A percentile compares a stretch with the other conserved stretches of the same genome.
Conservation (phyloP, 2,797 vertebrate species). For the Microchirus variegatus region DNA sequence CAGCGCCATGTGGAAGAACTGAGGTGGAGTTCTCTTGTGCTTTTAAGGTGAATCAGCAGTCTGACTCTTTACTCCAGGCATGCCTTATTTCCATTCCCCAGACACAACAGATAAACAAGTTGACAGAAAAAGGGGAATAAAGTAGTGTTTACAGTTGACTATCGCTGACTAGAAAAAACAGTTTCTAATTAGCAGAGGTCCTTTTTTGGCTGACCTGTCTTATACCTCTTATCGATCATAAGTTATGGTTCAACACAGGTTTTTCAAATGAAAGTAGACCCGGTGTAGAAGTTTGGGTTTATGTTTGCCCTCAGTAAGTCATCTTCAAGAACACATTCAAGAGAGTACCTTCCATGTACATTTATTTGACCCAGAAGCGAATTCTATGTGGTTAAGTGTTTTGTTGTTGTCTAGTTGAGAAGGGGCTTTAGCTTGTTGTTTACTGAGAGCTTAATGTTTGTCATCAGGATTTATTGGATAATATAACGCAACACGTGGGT, state of each 20-base stretch:
- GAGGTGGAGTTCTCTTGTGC: conserved; percentile 57
- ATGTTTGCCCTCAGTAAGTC: too few relatives aligned
- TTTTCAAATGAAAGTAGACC: too few relatives aligned
- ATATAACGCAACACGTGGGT: background rate
- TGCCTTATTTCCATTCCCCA: conserved; percentile 27
- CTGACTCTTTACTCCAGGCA: conserved; percentile 22
- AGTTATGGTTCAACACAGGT: too few relatives aligned
- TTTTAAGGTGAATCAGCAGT: conserved; percentile 51
- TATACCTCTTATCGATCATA: background rate
- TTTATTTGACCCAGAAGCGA: too few relatives aligned
- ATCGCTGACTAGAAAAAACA: conserved; percentile 20
- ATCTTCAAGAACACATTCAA: too few relatives aligned
- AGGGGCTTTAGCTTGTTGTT: too few relatives aligned
- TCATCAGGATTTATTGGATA: too few relatives aligned
- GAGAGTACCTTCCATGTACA: too few relatives aligned
- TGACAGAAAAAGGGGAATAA: conserved; percentile 23
- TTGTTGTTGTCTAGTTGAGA: too few relatives aligned
- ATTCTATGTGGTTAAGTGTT: too few relatives aligned
- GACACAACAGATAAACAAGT: conserved; percentile 18
- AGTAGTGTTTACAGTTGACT: conserved; percentile 26
- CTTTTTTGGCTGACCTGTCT: conserved; percentile 32
- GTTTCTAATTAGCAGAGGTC: conserved; percentile 43
- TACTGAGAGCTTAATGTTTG: too few relatives aligned
- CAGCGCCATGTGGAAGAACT: conserved; percentile 46
- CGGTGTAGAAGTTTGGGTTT: too few relatives aligned